Evolutionary conservation across 2,797 vertebrate genomes (phyloP).

Genomic region (Cuculus canorus): DNA sequence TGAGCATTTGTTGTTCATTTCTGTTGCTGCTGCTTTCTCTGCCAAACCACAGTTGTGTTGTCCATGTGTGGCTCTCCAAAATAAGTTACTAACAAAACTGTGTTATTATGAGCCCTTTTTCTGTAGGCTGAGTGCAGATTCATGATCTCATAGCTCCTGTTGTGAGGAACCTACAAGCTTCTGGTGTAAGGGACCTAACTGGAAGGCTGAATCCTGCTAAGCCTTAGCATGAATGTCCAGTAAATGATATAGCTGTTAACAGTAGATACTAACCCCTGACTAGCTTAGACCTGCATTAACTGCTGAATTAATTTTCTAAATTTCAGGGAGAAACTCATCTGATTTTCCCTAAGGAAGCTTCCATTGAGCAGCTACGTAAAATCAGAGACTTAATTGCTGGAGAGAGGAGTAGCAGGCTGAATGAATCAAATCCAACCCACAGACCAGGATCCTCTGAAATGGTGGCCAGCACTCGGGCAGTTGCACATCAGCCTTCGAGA

Average conservation of each 20-base stretch:
- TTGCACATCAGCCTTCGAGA: neutral
- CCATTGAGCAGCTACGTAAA: slow-evolving; percentile 86
- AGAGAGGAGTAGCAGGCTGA: slow-evolving; percentile 86
- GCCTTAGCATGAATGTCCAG: neutral
- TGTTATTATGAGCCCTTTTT: neutral
- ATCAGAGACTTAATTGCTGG: slow-evolving; percentile 89
- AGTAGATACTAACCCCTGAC: neutral
- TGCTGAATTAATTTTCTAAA: slow-evolving; percentile 15
- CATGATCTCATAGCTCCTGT: neutral
- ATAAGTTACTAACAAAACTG: neutral
- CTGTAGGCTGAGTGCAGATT: neutral
- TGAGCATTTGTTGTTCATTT: neutral
- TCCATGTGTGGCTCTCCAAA: neutral
- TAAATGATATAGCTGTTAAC: neutral
- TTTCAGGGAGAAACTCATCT: slow-evolving; percentile 93
- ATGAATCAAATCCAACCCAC: slow-evolving; percentile 42
- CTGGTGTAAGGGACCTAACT: neutral
- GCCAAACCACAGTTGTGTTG: neutral
- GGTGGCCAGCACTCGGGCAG: neutral
- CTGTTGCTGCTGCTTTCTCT: neutral
- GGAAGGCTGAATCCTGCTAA: neutral
- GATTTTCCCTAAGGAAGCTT: slow-evolving; percentile 91
- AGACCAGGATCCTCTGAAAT: slow-evolving; percentile 53
- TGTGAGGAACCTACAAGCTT: neutral
- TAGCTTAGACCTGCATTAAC: neutral